A percentile compares a stretch with the other conserved stretches of the same genome.
Evolutionary conservation across 1,140 invertebrate species (phyloP).

Genomic region (Ooceraea biroi): DNA sequence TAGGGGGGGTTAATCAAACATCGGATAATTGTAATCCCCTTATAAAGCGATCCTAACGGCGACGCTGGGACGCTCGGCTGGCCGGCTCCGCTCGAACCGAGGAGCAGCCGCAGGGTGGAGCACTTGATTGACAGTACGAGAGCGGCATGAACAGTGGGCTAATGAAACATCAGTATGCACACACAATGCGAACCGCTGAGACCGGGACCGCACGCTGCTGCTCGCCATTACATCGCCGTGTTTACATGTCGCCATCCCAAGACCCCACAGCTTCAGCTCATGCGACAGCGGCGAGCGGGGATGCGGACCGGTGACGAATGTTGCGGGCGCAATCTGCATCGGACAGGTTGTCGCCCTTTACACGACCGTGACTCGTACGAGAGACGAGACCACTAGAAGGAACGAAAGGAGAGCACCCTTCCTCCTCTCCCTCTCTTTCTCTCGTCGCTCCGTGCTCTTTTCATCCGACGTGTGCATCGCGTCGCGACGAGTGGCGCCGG

Average conservation of each 20-base stretch:
- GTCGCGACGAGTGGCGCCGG: constrained; percentile 20
- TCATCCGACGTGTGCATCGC: constrained; percentile 34
- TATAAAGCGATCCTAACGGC: constrained; percentile 77
- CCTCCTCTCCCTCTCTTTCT: neutral
- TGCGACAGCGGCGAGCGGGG: constrained; percentile 17
- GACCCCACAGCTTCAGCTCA: neutral
- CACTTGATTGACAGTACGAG: constrained; percentile 84
- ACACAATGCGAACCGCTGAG: constrained; percentile 73
- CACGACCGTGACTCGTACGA: constrained; percentile 13
- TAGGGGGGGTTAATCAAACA: constrained; percentile 76
- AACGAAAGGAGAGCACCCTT: constrained; percentile 46
- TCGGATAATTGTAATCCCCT: constrained; percentile 82
- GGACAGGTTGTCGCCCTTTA: constrained; percentile 68
- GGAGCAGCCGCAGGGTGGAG: constrained; percentile 74
- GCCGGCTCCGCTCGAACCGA: constrained; percentile 64
- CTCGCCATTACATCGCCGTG: constrained; percentile 74
- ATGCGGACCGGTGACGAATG: constrained; percentile 68
- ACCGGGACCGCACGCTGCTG: constrained; percentile 55
- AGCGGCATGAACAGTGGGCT: constrained; percentile 82
- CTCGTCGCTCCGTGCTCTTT: neutral
- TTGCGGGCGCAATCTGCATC: constrained; percentile 59
- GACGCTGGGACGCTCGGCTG: constrained; percentile 27
- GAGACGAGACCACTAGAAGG: constrained; percentile 10
- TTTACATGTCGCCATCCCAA: constrained; percentile 72
- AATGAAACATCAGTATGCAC: constrained; percentile 85